Evolutionary conservation across 1,140 invertebrate species (phyloP).

Genomic region (Drosophila takahashii): DNA sequence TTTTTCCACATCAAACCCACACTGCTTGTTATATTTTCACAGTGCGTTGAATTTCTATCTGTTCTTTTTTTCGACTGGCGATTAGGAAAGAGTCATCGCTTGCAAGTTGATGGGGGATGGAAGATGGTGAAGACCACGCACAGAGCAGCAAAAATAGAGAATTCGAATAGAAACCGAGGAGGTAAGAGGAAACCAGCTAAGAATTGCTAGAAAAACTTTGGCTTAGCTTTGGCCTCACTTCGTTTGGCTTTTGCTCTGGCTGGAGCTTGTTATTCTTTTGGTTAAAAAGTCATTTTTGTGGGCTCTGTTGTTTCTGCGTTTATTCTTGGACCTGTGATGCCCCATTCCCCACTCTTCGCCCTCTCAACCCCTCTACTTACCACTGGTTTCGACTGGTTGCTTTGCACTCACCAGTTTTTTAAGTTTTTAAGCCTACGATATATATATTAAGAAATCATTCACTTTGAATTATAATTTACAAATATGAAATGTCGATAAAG

Average conservation of each 20-base stretch:
- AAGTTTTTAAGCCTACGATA: conserved; percentile 39
- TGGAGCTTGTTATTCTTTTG: conserved; percentile 50
- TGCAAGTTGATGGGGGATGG: conserved; percentile 57
- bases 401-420: conserved; percentile 53
- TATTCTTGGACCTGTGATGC: conserved; percentile 41
- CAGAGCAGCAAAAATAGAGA: conserved; percentile 26
- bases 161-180: conserved; percentile 1
- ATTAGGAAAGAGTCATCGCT: conserved; percentile 68
- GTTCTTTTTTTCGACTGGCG: conserved; percentile 12
- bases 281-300: conserved; percentile 72
- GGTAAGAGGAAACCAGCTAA: conserved; percentile 39
- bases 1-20: not conserved
- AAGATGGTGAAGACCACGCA: conserved; percentile 54
- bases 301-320: conserved; percentile 62
- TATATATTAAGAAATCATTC: conserved; percentile 56
- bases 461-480: conserved; percentile 6
- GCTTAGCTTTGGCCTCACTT: conserved; percentile 54
- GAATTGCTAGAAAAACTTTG: conserved; percentile 69
- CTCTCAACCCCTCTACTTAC: not conserved
- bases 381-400: conserved; percentile 42
- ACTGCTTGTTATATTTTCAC: conserved; percentile 14
- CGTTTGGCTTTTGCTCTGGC: conserved; percentile 33
- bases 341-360: not conserved
- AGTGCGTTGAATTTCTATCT: conserved; percentile 13
- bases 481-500: not conserved